These are phyloP conservation scores for Lipophrys pholis DNA, from an alignment of 2,113 vertebrate genomes.

Conservation along the genomic window DNA sequence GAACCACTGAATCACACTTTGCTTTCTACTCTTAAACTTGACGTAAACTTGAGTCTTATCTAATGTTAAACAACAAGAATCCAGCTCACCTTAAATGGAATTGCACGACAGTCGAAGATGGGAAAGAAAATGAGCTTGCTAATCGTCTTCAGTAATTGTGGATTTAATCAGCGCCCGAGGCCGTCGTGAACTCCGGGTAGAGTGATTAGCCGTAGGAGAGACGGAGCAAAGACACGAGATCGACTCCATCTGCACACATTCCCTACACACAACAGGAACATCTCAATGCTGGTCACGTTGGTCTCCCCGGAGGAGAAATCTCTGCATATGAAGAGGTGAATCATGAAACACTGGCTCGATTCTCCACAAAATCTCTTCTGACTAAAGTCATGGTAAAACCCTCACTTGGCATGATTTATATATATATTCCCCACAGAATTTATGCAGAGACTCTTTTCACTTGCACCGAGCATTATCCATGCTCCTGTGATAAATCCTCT, in stretches of 20 bases:
- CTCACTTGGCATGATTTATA: too few relatives aligned
- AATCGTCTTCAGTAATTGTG: constrained; percentile 52
- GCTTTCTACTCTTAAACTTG: too few relatives aligned
- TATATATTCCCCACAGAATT: too few relatives aligned
- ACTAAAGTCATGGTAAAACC: too few relatives aligned
- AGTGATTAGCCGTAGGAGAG: constrained; percentile 35
- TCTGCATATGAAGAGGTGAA: not conserved
- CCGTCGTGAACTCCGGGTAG: constrained; percentile 38
- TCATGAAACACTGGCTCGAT: too few relatives aligned
- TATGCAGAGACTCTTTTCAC: not conserved
- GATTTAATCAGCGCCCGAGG: constrained; percentile 16
- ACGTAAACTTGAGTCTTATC: too few relatives aligned
- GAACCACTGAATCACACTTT: too few relatives aligned
- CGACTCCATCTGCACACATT: not conserved
- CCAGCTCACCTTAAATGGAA: constrained; percentile 1
- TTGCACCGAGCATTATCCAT: not conserved
- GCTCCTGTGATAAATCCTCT: not conserved
- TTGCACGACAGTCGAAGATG: constrained; percentile 8
- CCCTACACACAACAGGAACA: not conserved
- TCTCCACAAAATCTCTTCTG: too few relatives aligned
- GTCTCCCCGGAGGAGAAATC: not conserved
- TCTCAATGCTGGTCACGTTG: not conserved
- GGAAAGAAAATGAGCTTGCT: constrained; percentile 39
- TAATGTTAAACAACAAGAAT: too few relatives aligned
- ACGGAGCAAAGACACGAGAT: not conserved